Conservation (phyloP, 2,797 vertebrate species). For the Dendrocincla tyrannina region DNA sequence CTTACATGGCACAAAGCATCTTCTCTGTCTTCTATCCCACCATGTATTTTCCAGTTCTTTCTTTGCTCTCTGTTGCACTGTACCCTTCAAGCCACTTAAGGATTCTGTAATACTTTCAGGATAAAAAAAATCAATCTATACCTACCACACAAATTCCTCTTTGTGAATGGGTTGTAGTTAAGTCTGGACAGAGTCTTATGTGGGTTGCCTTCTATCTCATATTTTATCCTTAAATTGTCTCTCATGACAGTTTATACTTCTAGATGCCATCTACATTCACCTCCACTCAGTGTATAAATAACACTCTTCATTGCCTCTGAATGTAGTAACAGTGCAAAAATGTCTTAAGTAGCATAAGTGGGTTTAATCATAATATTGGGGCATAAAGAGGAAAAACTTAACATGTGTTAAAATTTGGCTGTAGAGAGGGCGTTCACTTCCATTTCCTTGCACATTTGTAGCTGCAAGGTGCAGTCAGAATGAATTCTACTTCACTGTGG, state of each 20-base stretch:
- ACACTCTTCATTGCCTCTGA: background rate
- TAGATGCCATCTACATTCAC: background rate
- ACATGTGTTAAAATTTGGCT: background rate
- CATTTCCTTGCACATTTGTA: background rate
- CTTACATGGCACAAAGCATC: background rate
- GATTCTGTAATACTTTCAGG: background rate
- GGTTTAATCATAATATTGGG: background rate
- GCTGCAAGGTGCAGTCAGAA: background rate
- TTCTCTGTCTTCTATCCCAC: background rate
- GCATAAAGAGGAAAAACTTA: background rate
- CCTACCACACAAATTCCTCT: background rate
- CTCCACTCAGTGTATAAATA: background rate
- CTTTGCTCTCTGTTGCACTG: background rate
- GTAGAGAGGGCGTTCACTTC: background rate
- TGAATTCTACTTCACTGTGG: background rate
- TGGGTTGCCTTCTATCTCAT: background rate
- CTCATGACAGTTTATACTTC: background rate
- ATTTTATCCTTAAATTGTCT: background rate
- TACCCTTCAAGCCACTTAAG: background rate
- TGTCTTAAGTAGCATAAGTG: constrained; percentile 7
- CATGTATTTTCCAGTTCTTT: background rate
- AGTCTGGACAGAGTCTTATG: background rate
- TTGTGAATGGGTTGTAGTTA: background rate
- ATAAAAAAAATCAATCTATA: background rate
- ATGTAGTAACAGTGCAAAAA: background rate